A percentile compares a stretch with the other conserved stretches of the same genome.
These are phyloP conservation scores for Hemiprocne comata DNA, from an alignment of 2,113 vertebrate species.

Conservation along the genomic window DNA sequence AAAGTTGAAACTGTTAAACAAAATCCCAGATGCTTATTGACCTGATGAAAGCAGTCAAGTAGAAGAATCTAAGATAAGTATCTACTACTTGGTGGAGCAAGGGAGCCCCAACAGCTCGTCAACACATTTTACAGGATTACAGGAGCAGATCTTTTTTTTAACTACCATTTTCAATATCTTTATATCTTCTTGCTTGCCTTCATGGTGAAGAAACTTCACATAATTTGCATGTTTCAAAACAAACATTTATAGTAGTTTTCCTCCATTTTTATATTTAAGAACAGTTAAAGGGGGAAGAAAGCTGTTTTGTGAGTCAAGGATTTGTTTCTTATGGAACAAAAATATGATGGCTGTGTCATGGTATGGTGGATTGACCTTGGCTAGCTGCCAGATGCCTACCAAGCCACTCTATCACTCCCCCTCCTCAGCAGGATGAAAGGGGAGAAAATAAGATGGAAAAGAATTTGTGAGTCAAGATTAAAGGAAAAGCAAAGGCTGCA, in stretches of 20 bases:
- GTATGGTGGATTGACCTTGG: neutral
- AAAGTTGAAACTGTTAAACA: constrained; percentile 86
- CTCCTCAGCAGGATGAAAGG: neutral
- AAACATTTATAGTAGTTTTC: neutral
- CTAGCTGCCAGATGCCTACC: neutral
- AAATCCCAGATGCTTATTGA: constrained; percentile 70
- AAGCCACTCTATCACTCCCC: no score
- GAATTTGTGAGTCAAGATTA: no score
- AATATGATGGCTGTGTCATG: neutral
- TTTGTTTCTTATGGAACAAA: neutral
- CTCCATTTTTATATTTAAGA: neutral
- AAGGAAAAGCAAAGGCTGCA: no score
- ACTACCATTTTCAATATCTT: constrained; percentile 27
- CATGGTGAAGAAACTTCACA: neutral
- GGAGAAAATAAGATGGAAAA: neutral
- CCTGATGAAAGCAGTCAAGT: neutral
- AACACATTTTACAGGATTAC: constrained; percentile 59
- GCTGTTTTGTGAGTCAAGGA: neutral
- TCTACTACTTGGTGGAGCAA: constrained; percentile 61
- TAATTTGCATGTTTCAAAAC: constrained; percentile 13
- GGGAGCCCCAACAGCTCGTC: constrained; percentile 64
- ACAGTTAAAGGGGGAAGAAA: neutral
- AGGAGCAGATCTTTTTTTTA: constrained; percentile 25
- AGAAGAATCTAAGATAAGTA: constrained; percentile 35
- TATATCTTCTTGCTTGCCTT: neutral